Base-by-base conservation (phyloP, 1,140 invertebrate genomes). In the Drosophila lacteicornis region DNA sequence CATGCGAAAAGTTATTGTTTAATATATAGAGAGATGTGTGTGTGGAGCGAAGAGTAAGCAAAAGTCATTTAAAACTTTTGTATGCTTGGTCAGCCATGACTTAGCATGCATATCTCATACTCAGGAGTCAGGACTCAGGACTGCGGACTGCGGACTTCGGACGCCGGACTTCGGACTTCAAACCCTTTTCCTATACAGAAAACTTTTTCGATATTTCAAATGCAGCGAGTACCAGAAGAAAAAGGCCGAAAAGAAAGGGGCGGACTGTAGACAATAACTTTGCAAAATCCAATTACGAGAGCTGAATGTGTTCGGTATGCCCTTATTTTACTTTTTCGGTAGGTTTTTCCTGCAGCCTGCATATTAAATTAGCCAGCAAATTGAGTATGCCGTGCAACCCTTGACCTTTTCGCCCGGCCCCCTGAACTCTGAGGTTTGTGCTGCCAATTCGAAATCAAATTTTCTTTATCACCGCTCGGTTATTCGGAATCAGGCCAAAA, bases 201-300 rank as follows among this genome's bases (percentile, higher is more conserved):
- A 87, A 88, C 73, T 88, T 88, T 88, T 90, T 75, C 84, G 84
- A 88, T 88, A 88, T 88, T 90, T 88, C 84, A 84, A 88, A 90
- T 81, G 70, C 75, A 83, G 65, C 70, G 60, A 63, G 58, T 53
- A 62, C 75, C 27, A 68, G 38, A 60, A 27, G 40, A 53, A 53
- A 55, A 42, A 7, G 19, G 45, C 13, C 43, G 45, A 27, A 55
- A 58, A 15, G 60, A 33, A 51, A 56, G 55, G 58, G 36, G 27
- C 40, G 47, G 49, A 57, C 65, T 66, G 70, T 46, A 84, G 80
- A 88, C 84, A 88, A 88, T 88, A 88, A 90, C 68, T 88, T 88
- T 84, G 36, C 38, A 67, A 66, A 88, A 88, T 88, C 84, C 85
- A 88, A 88, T 88, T 88, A 84, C 78, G 60, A 58, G 43, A 17